Base-by-base conservation (phyloP, 2,113 vertebrate species). In the Cathartes aura region DNA sequence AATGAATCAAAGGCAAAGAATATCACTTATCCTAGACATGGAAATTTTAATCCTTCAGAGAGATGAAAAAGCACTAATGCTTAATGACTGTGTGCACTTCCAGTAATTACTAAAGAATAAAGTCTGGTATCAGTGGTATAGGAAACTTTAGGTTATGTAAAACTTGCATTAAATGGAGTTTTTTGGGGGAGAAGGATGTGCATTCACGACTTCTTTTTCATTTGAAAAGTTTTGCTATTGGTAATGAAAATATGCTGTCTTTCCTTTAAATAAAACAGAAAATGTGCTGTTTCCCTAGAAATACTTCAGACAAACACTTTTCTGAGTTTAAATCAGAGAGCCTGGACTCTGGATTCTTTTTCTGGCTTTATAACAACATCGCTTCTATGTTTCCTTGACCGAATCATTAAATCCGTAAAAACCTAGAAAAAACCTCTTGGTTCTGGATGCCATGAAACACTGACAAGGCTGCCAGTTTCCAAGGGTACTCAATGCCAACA, bases 51-150 rank as follows among this genome's bases (percentile, higher is more conserved):
- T 72, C 50, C 79, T 97, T 93, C 74, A 66, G 87, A 90, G 91
- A 74, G 63, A 94, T 82, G 80, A 89, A 96, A 97, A 56, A 47
- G 80, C 63, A 67, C 67, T 96, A 91, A 87, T 68, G 40, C 58
- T 97, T 97, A 98, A 97, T 89, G 95, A 52, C 76, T 96, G 55
- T 92, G 63, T 93, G 82, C 60, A 81, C 71, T 97, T 96, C 84
- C 76, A 96, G 80, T 96, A 98, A 98, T 97, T 98, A 95, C 87
- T 88, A 87, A 95, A 87, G 97, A 95, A 96, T 95, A 90, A 94
- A 81, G 64, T 91, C 96, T 92, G 82, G 86, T 97, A 94, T 56
- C 87, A 90, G 60, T 73, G 74, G 34, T 62, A 91, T 19, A 83
- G 52, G 70, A 68, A 55, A 81, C 85, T 42, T 42, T 58, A 56